Conservation (phyloP, 1,140 invertebrate species). For the Scaptomyza hsui region DNA sequence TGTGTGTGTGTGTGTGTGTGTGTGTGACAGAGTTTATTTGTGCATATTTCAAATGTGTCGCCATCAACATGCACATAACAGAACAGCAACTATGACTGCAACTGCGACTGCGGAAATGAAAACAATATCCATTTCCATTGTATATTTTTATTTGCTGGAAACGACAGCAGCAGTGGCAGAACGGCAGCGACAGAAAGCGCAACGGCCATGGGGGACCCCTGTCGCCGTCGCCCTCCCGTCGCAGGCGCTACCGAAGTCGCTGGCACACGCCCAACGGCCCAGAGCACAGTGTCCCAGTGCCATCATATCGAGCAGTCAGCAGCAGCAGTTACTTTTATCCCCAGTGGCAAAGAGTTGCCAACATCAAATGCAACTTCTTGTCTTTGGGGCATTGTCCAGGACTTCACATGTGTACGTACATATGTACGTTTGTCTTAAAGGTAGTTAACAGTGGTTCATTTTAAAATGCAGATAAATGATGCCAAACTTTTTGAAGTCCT, state of each 20-base stretch:
- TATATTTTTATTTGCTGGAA: conserved; percentile 65
- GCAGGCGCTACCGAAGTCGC: conserved; percentile 13
- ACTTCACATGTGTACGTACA: background rate
- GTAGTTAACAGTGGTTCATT: background rate
- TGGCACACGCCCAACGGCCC: conserved; percentile 47
- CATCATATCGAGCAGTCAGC: conserved; percentile 2
- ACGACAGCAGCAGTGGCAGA: conserved; percentile 10
- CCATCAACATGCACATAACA: conserved; percentile 59
- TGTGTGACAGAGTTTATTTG: conserved; percentile 8
- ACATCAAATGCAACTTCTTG: conserved; percentile 10
- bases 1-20: conserved; percentile 3
- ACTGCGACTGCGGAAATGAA: conserved; percentile 71
- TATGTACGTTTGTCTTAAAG: background rate
- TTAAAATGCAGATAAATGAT: background rate
- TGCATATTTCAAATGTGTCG: conserved; percentile 51
- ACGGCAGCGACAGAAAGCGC: conserved; percentile 59
- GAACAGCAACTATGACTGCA: conserved; percentile 37
- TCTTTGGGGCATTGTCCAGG: background rate
- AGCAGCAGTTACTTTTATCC: conserved; percentile 4
- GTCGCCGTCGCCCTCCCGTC: conserved; percentile 26
- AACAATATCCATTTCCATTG: conserved; percentile 82
- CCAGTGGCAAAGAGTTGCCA: conserved; percentile 8
- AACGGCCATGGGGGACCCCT: conserved; percentile 66
- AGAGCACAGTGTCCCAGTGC: conserved; percentile 42
- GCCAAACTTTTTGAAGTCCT: background rate